Percentiles rank a stretch among this genome's conserved stretches.
Conservation (phyloP, 2,888 invertebrate genomes). For the Caenorhabditis sp. region DNA sequence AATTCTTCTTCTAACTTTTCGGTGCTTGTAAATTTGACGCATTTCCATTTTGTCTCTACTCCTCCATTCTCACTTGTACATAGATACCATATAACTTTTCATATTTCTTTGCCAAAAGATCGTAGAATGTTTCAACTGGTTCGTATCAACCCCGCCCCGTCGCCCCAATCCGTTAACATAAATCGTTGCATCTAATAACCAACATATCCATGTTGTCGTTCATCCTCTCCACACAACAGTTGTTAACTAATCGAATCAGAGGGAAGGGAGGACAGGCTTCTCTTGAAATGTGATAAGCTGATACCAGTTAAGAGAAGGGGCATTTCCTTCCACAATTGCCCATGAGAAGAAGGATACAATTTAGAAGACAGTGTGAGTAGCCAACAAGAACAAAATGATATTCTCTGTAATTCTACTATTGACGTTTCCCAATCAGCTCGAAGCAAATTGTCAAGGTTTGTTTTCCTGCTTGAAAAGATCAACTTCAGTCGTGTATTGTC, state of each 20-base stretch:
- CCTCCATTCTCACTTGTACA: background rate
- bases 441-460: constrained; percentile 36
- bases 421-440: background rate
- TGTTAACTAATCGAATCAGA: constrained; percentile 42
- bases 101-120: constrained; percentile 34
- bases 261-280: constrained; percentile 21
- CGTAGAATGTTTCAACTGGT: constrained; percentile 43
- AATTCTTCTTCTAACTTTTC: constrained; percentile 43
- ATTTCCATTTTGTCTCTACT: constrained; percentile 20
- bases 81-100: too few species aligned
- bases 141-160: background rate
- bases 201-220: constrained; percentile 14
- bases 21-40: constrained; percentile 52
- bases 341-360: too few species aligned
- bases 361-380: too few species aligned
- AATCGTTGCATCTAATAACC: constrained; percentile 40
- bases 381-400: too few species aligned
- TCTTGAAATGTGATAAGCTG: constrained; percentile 38
- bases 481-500: background rate
- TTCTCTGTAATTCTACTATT: too few species aligned
- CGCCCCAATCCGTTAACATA: constrained; percentile 1
- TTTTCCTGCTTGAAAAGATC: too few species aligned
- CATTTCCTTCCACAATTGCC: too few species aligned
- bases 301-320: constrained; percentile 45
- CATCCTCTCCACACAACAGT: background rate